phyloP scores from a whole-genome alignment of 2,797 vertebrate species.

The Cuculus canorus region DNA sequence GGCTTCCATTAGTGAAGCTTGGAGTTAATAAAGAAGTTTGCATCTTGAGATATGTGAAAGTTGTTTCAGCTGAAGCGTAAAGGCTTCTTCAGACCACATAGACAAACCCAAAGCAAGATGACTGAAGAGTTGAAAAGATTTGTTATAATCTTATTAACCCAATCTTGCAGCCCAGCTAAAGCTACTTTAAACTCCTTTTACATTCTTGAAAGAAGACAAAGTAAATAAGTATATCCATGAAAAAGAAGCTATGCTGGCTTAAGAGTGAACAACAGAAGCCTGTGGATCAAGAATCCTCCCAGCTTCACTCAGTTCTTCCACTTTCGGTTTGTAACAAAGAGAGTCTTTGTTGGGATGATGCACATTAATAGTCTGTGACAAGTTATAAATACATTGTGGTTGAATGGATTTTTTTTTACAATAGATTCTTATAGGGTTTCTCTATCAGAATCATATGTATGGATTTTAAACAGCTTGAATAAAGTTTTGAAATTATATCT shows the following conservation, averaged over 20 bases:
- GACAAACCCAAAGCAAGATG: slow-evolving; percentile 24
- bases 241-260: slow-evolving; percentile 32
- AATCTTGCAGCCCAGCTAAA: slow-evolving; percentile 63
- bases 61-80: not conserved
- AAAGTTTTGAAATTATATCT: slow-evolving; percentile 48
- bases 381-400: slow-evolving; percentile 10
- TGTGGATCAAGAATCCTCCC: slow-evolving; percentile 9
- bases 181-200: slow-evolving; percentile 70
- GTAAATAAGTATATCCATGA: slow-evolving; percentile 60
- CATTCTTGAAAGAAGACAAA: slow-evolving; percentile 64
- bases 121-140: slow-evolving; percentile 58
- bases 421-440: slow-evolving; percentile 46
- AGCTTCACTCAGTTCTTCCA: not conserved
- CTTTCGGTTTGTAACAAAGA: not conserved
- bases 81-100: slow-evolving; percentile 2
- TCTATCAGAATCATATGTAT: slow-evolving; percentile 27
- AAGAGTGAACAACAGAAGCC: slow-evolving; percentile 28
- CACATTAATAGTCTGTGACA: slow-evolving; percentile 40
- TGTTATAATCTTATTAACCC: slow-evolving; percentile 69
- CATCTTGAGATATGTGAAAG: not conserved
- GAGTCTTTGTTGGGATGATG: slow-evolving; percentile 26
- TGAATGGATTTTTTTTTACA: slow-evolving; percentile 17
- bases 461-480: slow-evolving; percentile 50
- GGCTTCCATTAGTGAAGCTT: not conserved
- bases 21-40: slow-evolving; percentile 14